Evolutionary conservation across 2,888 invertebrate species (phyloP).

Genomic region (Apamea epomidion): DNA sequence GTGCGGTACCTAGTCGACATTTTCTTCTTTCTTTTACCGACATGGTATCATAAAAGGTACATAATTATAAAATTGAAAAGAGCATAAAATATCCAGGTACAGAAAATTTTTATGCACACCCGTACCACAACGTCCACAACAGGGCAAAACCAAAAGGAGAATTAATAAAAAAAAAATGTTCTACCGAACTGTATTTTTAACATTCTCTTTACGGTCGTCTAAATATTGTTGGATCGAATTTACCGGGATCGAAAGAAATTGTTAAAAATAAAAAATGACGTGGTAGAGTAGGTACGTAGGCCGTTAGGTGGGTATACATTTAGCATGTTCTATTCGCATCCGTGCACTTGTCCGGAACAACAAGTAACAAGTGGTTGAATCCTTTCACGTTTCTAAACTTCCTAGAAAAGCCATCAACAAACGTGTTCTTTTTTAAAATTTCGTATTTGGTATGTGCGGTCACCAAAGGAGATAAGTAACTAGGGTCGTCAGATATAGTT

Average conservation of each 20-base stretch:
- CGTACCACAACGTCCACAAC: not conserved
- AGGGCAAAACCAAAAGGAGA: not conserved
- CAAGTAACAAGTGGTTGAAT: constrained; percentile 67
- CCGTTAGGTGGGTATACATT: constrained; percentile 13
- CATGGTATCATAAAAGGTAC: not conserved
- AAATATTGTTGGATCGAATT: constrained; percentile 43
- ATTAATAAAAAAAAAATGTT: not conserved
- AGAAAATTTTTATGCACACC: not conserved
- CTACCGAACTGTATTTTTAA: constrained; percentile 29
- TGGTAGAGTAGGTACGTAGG: constrained; percentile 6
- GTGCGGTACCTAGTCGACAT: not conserved
- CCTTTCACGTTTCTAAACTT: constrained; percentile 35
- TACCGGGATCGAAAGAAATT: constrained; percentile 44
- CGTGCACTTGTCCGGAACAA: constrained; percentile 71
- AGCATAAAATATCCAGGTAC: not conserved
- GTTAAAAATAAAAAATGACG: constrained; percentile 38
- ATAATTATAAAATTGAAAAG: not conserved
- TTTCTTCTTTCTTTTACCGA: not conserved
- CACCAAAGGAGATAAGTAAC: too few relatives aligned
- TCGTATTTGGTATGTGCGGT: not conserved
- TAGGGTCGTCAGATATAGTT: too few relatives aligned
- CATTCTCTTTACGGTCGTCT: constrained; percentile 25
- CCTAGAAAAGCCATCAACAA: constrained; percentile 46
- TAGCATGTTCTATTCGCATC: constrained; percentile 65
- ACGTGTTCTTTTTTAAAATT: not conserved